These are phyloP conservation scores for Symphodus melops DNA, from an alignment of 2,113 vertebrate species.

Conservation along the genomic window DNA sequence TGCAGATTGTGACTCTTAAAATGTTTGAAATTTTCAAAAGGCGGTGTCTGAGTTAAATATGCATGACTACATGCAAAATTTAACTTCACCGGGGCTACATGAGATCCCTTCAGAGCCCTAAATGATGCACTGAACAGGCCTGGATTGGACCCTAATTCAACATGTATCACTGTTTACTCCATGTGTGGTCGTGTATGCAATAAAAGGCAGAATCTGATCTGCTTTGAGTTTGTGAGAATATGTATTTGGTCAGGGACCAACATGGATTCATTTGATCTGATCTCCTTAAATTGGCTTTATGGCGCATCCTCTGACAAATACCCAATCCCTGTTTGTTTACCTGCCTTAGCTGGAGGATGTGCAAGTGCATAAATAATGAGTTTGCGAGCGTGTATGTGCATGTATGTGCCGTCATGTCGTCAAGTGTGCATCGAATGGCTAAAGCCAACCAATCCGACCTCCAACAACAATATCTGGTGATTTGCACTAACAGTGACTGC, in stretches of 20 bases:
- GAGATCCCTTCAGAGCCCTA: conserved; percentile 12
- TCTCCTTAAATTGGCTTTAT: conserved; percentile 51
- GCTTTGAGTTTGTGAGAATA: conserved; percentile 31
- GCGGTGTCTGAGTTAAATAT: conserved; percentile 51
- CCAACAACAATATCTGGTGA: conserved; percentile 62
- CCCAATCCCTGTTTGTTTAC: conserved; percentile 61
- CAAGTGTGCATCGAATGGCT: conserved; percentile 23
- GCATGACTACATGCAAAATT: conserved; percentile 45
- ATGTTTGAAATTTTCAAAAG: conserved; percentile 28
- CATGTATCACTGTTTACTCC: conserved; percentile 32
- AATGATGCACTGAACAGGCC: background rate
- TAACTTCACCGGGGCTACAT: background rate
- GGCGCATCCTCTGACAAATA: conserved; percentile 64
- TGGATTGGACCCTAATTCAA: conserved; percentile 23
- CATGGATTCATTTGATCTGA: conserved; percentile 40
- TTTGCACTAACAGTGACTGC: conserved; percentile 64
- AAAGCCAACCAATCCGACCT: conserved; percentile 58
- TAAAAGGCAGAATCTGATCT: conserved; percentile 22
- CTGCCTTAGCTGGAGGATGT: conserved; percentile 40
- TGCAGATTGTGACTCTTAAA: conserved; percentile 46
- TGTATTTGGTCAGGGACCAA: conserved; percentile 50
- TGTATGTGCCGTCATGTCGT: background rate
- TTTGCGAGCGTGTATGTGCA: background rate
- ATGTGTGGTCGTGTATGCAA: conserved; percentile 23
- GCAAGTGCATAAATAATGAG: conserved; percentile 65